Percentiles rank a stretch among this genome's conserved stretches.
Conservation (phyloP, 1,140 invertebrate genomes). For the Bombus ignitus region DNA sequence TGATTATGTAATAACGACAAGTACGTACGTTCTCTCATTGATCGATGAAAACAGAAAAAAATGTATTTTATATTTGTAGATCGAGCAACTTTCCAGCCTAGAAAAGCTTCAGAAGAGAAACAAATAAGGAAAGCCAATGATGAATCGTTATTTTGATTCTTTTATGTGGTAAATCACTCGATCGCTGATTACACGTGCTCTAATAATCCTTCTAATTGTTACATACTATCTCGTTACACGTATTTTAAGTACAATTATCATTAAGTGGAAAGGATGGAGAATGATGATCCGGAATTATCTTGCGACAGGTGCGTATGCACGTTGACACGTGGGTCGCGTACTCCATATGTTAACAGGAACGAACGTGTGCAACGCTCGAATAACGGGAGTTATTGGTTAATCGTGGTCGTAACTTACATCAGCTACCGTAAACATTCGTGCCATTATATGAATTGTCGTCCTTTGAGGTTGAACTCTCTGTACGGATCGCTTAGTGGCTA, state of each 20-base stretch:
- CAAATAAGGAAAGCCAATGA: background rate
- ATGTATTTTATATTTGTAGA: background rate
- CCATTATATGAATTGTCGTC: background rate
- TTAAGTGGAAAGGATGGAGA: background rate
- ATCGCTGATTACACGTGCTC: background rate
- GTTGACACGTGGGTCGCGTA: constrained; percentile 32
- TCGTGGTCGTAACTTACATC: background rate
- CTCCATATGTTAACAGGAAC: constrained; percentile 50
- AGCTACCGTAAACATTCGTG: background rate
- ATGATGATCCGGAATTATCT: no score
- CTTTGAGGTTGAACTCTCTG: background rate
- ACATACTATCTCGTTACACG: background rate
- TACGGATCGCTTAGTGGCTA: background rate
- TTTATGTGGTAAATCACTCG: background rate
- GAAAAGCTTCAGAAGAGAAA: background rate
- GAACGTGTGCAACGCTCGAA: background rate
- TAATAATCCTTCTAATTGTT: background rate
- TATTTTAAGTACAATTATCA: background rate
- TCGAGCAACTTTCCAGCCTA: background rate
- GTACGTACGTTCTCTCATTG: background rate
- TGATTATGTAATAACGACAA: constrained; percentile 22
- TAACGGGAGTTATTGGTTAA: background rate
- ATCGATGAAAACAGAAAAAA: background rate
- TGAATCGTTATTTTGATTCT: background rate
- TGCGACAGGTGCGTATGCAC: background rate